Evolutionary conservation across 2,797 vertebrate species (phyloP), one percentile per base, ranked within the genome.

Genomic region (Petrocephalus schoutedeni): DNA sequence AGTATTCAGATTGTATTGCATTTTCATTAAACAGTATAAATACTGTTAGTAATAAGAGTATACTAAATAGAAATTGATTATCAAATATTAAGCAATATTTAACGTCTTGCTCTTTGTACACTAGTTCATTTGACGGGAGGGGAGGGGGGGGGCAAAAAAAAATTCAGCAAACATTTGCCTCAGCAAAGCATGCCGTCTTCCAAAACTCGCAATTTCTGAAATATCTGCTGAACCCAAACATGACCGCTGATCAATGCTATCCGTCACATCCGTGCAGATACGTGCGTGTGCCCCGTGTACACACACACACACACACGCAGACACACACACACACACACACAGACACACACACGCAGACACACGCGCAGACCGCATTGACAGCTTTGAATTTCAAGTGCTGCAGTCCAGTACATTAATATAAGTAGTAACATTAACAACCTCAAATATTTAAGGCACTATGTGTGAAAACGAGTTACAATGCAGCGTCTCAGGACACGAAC

Each of bases 361-460:
- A 94, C 93, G 94, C 93, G 93, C 95, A 97, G 95, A 96, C 95
- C 94, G 94, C 95, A 96, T 95, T 95, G 95, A 96, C 95, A 96
- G 96, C 97, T 98, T 95, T 95, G 96, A 97, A 97, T 96, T 97
- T 97, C 98, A 99, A 99, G 97, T 99, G 98, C 98, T 98, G 97
- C 97, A 98, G 97, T 98, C 97, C 97, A 97, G 96, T 96, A 98
- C 98, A 97, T 97, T 96, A 96, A 97, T 97, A 97, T 97, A 97
- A 97, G 96, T 97, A 98, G 95, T 97, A 98, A 99, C 97, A 97
- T 98, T 95, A 98, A 98, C 97, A 97, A 99, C 97, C 97, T 98
- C 97, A 96, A 97, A 98, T 99, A 99, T 98, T 98, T 99, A 99
- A 99, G 98, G 98, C 98, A 99, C 98, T 99, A 99, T 98, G 98